Evolutionary conservation across 2,888 invertebrate genomes (phyloP), one percentile per base, ranked within the genome.

Genomic region (Sinelater perroti): DNA sequence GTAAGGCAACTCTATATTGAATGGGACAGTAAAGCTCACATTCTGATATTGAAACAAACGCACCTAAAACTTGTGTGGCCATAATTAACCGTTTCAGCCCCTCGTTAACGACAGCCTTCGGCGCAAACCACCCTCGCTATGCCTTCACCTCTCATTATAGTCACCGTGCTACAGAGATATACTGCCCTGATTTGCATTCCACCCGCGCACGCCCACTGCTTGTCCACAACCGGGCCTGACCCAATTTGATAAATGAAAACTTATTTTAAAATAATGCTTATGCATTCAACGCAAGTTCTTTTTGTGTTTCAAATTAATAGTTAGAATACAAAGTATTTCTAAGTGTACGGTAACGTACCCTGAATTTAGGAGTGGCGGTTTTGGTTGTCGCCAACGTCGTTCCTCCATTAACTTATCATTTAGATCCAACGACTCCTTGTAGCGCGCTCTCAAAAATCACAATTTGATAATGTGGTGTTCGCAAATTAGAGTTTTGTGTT

Each of bases 1-100:
- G 24, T 24, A 24, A 24, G 7, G 7, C 24, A 7, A 7, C 24
- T 28, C 28, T 2, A n/a, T n/a, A 28, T 28, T 28, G 28, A 28
- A 5, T 5, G 5, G 6, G 17, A 7, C 33, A 14, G 7, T 35
- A 33, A 2, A 6, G 1, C 5, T 40, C 40, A 40, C 40, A 40
- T 21, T 40, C 40, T 40, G 26, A 40, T 21, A 40, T 21, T 13
- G 26, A 24, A n/a, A 24, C 40, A 24, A 40, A 40, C 14, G 40
- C 44, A 30, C 2, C 24, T 14, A 40, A 44, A 64, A 59, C 51
- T 58, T 61, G 69, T 64, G 55, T 61, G 63, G 62, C 60, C 62
- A 64, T 67, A 69, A 72, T 71, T 70, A 70, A 68, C 67, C 68
- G 66, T 73, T 72, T 75, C 74, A 73, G 64, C 69, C 72, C 72